Percentiles rank a stretch among this genome's conserved stretches.
These are phyloP conservation scores for Diadegma fenestrale DNA, from an alignment of 2,888 invertebrate genomes.

Conservation along the genomic window DNA sequence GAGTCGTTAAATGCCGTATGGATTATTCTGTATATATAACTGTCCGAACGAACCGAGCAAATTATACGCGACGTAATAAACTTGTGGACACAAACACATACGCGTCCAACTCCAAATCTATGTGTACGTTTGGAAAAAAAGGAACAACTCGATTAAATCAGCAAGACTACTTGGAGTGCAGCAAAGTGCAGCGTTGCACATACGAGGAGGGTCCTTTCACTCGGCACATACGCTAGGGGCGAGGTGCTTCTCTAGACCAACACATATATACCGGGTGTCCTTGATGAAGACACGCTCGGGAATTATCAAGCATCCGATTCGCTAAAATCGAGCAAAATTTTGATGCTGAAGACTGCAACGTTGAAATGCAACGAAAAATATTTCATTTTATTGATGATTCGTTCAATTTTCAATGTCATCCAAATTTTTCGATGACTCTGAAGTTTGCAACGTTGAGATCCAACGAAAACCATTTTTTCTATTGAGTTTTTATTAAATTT, in stretches of 20 bases:
- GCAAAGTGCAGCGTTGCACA: conserved; percentile 55
- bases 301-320: too few species aligned
- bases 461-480: too few species aligned
- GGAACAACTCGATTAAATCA: conserved; percentile 29
- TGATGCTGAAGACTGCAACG: too few species aligned
- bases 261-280: conserved; percentile 4
- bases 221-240: conserved; percentile 22
- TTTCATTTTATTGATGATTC: too few species aligned
- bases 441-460: too few species aligned
- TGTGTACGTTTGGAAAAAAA: conserved; percentile 2
- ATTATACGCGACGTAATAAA: conserved; percentile 17
- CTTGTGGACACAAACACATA: conserved; percentile 11
- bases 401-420: too few species aligned
- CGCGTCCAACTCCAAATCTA: background rate
- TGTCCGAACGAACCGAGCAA: conserved; percentile 22
- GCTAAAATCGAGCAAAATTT: too few species aligned
- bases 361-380: too few species aligned
- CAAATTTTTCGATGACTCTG: too few species aligned
- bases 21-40: conserved; percentile 32
- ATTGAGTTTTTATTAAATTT: too few species aligned
- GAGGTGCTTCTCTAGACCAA: conserved; percentile 27
- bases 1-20: conserved; percentile 47
- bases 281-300: background rate
- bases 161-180: conserved; percentile 25
- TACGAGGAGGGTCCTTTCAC: conserved; percentile 54